Conservation (phyloP, 2,113 vertebrate species). For the Apeltes quadracus region DNA sequence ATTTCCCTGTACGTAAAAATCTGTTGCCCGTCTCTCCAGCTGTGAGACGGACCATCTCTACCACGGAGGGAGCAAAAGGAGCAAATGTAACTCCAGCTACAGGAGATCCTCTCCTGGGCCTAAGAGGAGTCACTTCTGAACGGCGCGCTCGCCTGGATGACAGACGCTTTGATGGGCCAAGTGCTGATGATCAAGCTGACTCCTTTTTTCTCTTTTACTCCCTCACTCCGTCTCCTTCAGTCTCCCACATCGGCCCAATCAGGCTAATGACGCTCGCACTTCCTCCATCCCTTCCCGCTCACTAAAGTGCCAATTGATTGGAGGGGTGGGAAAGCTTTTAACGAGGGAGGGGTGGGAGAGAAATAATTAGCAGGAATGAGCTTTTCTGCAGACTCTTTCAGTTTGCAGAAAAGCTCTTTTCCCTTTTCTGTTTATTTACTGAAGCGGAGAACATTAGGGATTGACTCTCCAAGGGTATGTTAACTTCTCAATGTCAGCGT, state of each 20-base stretch:
- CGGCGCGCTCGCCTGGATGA: conserved; percentile 52
- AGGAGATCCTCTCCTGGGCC: conserved; percentile 10
- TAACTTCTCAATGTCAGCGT: conserved; percentile 75
- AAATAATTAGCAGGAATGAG: conserved; percentile 80
- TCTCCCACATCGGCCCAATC: conserved; percentile 76
- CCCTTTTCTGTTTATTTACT: conserved; percentile 73
- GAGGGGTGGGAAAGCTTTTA: conserved; percentile 78
- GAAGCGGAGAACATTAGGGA: conserved; percentile 72
- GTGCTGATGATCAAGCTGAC: conserved; percentile 71
- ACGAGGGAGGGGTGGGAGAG: conserved; percentile 76
- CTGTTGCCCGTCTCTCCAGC: not conserved
- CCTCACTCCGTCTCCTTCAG: conserved; percentile 63
- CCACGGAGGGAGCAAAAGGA: not conserved
- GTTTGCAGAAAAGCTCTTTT: conserved; percentile 67
- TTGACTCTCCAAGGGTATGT: conserved; percentile 73
- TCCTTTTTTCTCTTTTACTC: conserved; percentile 67
- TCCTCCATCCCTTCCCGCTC: conserved; percentile 70
- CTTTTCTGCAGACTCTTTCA: conserved; percentile 78
- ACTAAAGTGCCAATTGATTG: conserved; percentile 76
- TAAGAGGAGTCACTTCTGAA: conserved; percentile 26
- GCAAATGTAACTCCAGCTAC: not conserved
- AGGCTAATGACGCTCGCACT: conserved; percentile 79
- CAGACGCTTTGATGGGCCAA: conserved; percentile 64
- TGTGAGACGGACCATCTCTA: not conserved
- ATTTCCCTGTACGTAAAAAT: not conserved